Conservation (phyloP, 1,140 invertebrate genomes). For the Scaptomyza graminum region DNA sequence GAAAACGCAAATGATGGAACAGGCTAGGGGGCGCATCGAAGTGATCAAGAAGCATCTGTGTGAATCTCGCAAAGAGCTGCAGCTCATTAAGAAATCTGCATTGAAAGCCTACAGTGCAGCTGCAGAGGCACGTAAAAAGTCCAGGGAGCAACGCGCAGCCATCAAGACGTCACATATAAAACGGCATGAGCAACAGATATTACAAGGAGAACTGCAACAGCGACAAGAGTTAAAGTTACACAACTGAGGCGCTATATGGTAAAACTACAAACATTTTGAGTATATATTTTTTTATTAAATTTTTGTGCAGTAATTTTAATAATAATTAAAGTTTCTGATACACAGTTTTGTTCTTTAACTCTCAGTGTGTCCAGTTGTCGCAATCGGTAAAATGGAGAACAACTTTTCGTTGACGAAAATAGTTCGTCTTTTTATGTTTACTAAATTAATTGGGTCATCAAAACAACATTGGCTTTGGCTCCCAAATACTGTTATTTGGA, state of each 20-base stretch:
- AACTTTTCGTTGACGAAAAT: neutral
- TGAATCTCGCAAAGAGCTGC: conserved; percentile 85
- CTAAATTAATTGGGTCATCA: conserved; percentile 76
- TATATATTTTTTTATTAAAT: neutral
- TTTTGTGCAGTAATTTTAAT: neutral
- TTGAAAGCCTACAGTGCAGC: conserved; percentile 86
- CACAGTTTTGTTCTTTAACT: neutral
- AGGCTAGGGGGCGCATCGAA: conserved; percentile 86
- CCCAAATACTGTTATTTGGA: conserved; percentile 4
- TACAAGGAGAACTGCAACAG: neutral
- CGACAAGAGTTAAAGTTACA: neutral
- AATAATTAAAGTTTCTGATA: no score
- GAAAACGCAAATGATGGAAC: conserved; percentile 86
- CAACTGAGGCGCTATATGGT: neutral
- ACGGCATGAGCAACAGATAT: neutral
- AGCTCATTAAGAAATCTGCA: conserved; percentile 87
- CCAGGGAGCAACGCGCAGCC: conserved; percentile 25
- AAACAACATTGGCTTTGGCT: conserved; percentile 25
- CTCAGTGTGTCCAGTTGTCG: neutral
- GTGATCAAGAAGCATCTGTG: conserved; percentile 86
- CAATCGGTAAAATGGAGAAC: no score
- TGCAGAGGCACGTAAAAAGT: conserved; percentile 84
- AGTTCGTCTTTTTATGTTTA: conserved; percentile 36
- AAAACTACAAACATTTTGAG: neutral
- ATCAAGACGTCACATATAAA: neutral